Evolutionary conservation across 2,888 invertebrate genomes (phyloP), one percentile per base, ranked within the genome.

Genomic region (Spisula subtruncata): DNA sequence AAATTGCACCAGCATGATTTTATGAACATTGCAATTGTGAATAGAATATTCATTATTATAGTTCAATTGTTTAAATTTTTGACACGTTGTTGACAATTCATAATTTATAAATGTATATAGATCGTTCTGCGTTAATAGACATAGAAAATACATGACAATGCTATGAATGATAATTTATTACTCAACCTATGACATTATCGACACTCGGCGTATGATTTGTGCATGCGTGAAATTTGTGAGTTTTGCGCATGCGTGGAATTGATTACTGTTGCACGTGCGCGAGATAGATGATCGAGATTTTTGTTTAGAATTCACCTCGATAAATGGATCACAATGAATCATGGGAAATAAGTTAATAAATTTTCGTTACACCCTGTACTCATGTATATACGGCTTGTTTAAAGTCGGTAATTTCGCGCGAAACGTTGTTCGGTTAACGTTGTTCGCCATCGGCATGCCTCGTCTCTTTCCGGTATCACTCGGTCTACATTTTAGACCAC

Each of bases 381-480:
- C n/a, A n/a, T n/a, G n/a, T 51, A 51, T 51, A 51, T 12, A 51
- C 14, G 51, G 14, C 51, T 51, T 51, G 16, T 51, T 12, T 16
- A 1, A 51, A 51, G 4, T 51, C 51, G 12, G 51, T 16, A 16
- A 51, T 41, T 41, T 5, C 14, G 51, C 16, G 51, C 51, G 51
- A 51, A n/a, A 51, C 51, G 51, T 51, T 51, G 16, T 16, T 16
- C 1, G 51, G 1, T 51, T n/a, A 25, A 66, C 60, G 60, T 25
- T 66, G 0, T 66, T 51, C 51, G 51, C 60, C 25, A n/a, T 66
- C 60, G 60, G 60, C 60, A 25, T 66, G 60, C 25, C 60, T 66
- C 60, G 60, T 66, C 25, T 25, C n/a, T 66, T n/a, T 66, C 25
- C 60, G 60, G 60, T 66, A n/a, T n/a, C n/a, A 66, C 25, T 66